Base-by-base conservation (phyloP, 2,888 invertebrate species). In the Drosophila aldrichi region DNA sequence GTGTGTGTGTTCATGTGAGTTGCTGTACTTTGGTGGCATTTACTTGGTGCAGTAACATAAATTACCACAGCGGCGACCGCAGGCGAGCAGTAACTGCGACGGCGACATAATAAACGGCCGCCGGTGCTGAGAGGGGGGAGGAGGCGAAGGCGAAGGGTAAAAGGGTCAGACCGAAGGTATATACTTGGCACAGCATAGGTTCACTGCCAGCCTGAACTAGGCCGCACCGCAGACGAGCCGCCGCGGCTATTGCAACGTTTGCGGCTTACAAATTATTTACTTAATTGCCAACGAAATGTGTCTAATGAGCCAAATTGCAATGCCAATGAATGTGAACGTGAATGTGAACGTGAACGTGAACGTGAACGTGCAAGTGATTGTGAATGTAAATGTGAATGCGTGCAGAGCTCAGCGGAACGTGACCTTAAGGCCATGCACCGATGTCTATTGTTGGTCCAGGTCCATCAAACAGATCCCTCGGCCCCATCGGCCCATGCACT, bases 241-340 rank as follows among this genome's bases (percentile, higher is more conserved):
- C 60, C 70, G 68, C 58, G 77, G 73, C 73, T 78, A 81, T 73
- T 82, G 84, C 80, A 81, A 82, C 82, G 82, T 82, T 85, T 82
- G 87, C 70, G 87, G 84, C 84, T 79, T 88, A 82, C 89, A 88
- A 90, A 90, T 90, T 90, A 90, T 90, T 90, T 88, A 90, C 89
- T 90, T 90, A 90, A 90, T 90, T 89, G 86, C 85, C 85, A 87
- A 78, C 85, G 85, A 89, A 89, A 90, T 90, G 90, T 79, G 82
- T 83, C 82, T 88, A 90, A 90, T 90, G 89, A 90, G 90, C 88
- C 85, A 88, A 90, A 81, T 81, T 87, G 83, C 80, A 64, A 75
- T 85, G 69, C 70, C 75, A 80, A 80, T 80, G 86, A 85, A 79
- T 79, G 82, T n/a, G 38, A 40, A 67, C 14, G 60, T 2, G 38